These are phyloP conservation scores for Bambusicola thoracicus DNA, from an alignment of 2,113 vertebrate genomes.

Conservation along the genomic window DNA sequence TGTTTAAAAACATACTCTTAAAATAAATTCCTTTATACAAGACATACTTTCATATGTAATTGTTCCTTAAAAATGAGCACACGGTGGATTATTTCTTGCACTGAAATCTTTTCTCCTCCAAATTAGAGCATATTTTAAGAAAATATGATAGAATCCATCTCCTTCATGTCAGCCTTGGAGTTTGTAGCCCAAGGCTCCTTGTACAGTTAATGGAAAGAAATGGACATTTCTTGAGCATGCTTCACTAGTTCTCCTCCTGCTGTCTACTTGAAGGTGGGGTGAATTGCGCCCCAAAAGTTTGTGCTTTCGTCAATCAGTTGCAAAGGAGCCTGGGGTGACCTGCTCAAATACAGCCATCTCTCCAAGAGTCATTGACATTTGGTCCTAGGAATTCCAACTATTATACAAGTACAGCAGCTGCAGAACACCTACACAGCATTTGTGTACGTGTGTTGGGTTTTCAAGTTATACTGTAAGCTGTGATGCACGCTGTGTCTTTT, in stretches of 20 bases:
- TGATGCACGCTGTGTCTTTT: fast-evolving
- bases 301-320: fast-evolving
- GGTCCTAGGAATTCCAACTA: background rate
- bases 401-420: background rate
- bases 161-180: background rate
- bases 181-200: background rate
- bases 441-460: background rate
- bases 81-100: background rate
- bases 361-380: fast-evolving
- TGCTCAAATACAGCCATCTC: background rate
- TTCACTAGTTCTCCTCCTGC: background rate
- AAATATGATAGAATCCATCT: background rate
- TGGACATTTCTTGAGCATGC: background rate
- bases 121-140: background rate
- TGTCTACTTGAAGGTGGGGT: background rate
- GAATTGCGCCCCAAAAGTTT: background rate
- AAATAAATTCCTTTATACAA: slow-evolving; percentile 35
- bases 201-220: background rate
- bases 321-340: background rate
- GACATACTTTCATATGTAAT: slow-evolving; percentile 1
- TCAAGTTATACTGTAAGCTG: background rate
- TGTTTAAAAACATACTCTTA: slow-evolving; percentile 34
- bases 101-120: background rate
- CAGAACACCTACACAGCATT: background rate
- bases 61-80: slow-evolving; percentile 25